Evolutionary conservation across 2,797 vertebrate genomes (phyloP), one percentile per base, ranked within the genome.

Genomic region (Chrysolophus pictus): DNA sequence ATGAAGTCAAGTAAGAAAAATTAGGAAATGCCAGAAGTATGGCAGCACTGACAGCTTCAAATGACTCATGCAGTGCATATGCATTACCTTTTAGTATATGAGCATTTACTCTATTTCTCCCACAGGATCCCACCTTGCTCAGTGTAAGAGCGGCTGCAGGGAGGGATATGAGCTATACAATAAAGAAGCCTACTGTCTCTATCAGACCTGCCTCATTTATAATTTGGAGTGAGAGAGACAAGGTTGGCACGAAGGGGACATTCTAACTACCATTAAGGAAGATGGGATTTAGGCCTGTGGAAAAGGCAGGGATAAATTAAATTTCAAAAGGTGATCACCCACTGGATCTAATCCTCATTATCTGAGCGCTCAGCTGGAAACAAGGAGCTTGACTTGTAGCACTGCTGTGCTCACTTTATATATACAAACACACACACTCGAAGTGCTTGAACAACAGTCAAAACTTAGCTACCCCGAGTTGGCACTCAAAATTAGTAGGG

Each of bases 311-410:
- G 70, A 91, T 76, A 93, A 96, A 91, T 92, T 84, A 92, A 90
- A 56, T 81, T 94, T 78, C 76, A 88, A 84, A 90, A 94, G 51
- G 68, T 76, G 87, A 93, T 84, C 77, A 90, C 42, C 28, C 74
- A 84, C 91, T 84, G 90, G 70, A 94, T 92, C 83, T 94, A 93
- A 94, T 80, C 80, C 88, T 93, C 71, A 73, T 95, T 94, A 93
- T 84, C 71, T 62, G 74, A 94, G 90, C 11, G 15, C 77, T 88
- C 68, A 60, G 75, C 58, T 82, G 83, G 80, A 92, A 92, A 82
- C 44, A 31, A 46, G 47, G 35, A 91, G 68, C 74, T 53, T 53
- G 74, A 44, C 81, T 33, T 73, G 56, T 85, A 76, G 56, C 7
- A 46, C 42, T 74, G 70, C 73, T 89, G 46, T 88, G 94, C 79